A percentile compares a stretch with the other conserved stretches of the same genome.
These are phyloP conservation scores for Drosophila borborema DNA, from an alignment of 2,888 invertebrate species.

Conservation along the genomic window DNA sequence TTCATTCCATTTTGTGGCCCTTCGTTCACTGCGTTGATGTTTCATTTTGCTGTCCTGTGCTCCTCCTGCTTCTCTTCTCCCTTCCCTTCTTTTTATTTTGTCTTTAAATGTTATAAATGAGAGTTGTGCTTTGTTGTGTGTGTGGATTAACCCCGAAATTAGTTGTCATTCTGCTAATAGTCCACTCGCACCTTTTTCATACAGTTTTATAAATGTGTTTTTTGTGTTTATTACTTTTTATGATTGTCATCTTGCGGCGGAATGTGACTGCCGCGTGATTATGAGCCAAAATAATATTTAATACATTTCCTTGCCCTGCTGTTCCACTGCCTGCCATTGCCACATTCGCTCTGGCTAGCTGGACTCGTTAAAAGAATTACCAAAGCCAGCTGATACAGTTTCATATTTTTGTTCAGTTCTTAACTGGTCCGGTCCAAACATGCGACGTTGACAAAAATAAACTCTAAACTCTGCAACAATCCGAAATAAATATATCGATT, in stretches of 20 bases:
- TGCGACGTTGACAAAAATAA: background rate
- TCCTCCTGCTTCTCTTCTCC: no score
- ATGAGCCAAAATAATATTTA: conserved; percentile 51
- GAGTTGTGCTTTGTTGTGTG: conserved; percentile 27
- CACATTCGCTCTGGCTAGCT: conserved; percentile 16
- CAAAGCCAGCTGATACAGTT: conserved; percentile 11
- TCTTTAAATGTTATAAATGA: conserved; percentile 62
- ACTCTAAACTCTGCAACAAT: background rate
- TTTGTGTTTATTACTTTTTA: conserved; percentile 52
- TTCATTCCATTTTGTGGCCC: conserved; percentile 35
- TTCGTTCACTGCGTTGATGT: conserved; percentile 8
- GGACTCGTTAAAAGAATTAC: conserved; percentile 19
- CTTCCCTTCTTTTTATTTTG: conserved; percentile 13
- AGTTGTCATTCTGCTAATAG: conserved; percentile 67
- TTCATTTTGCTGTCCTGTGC: background rate
- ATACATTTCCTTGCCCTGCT: conserved; percentile 32
- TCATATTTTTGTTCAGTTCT: conserved; percentile 24
- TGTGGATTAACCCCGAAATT: conserved; percentile 47
- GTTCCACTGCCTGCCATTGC: conserved; percentile 48
- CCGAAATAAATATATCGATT: conserved; percentile 36
- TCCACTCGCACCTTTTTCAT: conserved; percentile 48
- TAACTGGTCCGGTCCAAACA: background rate
- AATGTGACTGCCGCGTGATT: conserved; percentile 27
- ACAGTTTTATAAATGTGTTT: conserved; percentile 52
- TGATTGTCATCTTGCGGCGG: conserved; percentile 19